Conservation (phyloP, 2,113 vertebrate species). For the Xiphophorus maculatus region DNA sequence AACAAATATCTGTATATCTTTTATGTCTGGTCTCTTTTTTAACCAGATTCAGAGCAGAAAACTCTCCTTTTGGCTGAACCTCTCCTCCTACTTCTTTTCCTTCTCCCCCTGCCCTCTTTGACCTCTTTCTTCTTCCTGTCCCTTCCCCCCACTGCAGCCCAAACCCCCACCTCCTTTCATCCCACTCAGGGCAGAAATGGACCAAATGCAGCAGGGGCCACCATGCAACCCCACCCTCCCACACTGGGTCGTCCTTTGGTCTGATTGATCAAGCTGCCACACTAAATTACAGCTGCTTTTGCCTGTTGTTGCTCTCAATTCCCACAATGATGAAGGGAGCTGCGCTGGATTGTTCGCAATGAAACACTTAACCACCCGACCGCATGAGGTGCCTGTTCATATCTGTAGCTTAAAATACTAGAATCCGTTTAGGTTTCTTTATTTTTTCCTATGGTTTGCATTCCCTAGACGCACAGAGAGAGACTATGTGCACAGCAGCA, state of each 20-base stretch:
- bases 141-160: constrained; percentile 66
- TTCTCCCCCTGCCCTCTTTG: constrained; percentile 62
- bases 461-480: constrained; percentile 41
- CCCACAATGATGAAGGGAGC: constrained; percentile 24
- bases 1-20: background rate
- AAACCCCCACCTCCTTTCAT: constrained; percentile 67
- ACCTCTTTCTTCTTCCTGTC: constrained; percentile 75
- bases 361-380: constrained; percentile 29
- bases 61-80: constrained; percentile 55
- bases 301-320: constrained; percentile 39
- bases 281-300: constrained; percentile 42
- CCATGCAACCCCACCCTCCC: constrained; percentile 57
- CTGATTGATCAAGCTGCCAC: constrained; percentile 54
- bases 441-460: constrained; percentile 45
- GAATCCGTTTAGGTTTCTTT: constrained; percentile 83
- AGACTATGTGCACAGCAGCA: constrained; percentile 40
- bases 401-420: constrained; percentile 88
- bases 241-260: constrained; percentile 46
- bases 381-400: background rate
- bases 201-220: constrained; percentile 71
- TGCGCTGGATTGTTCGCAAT: constrained; percentile 30
- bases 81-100: constrained; percentile 53
- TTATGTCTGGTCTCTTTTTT: background rate
- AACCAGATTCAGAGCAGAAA: constrained; percentile 16
- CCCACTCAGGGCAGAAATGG: constrained; percentile 61